Evolutionary conservation across 2,888 invertebrate species (phyloP), one percentile per base, ranked within the genome.

Genomic region (Endotricha flammealis): DNA sequence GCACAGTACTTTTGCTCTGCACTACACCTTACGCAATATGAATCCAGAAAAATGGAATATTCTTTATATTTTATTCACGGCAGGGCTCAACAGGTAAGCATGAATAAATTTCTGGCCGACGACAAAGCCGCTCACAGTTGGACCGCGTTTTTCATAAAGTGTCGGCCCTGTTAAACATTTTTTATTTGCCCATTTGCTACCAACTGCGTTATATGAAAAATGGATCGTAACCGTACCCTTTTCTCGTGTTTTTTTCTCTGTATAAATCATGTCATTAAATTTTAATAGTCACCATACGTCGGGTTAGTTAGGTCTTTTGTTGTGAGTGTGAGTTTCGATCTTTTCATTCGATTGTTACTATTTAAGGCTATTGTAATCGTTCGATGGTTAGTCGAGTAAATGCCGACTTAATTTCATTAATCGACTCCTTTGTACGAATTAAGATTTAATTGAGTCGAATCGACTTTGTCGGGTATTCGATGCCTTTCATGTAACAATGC

Each of bases 201-300:
- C 85, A 86, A 86, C 86, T 85, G 86, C 85, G 86, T 81, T 76
- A 67, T 81, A 83, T 86, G 86, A 86, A 85, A 86, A 85, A 86
- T 86, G 81, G 78, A 79, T 80, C 79, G 79, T 80, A 79, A 81
- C 77, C 75, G 74, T 86, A 85, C 83, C 83, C 85, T 85, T 85
- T 85, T 83, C 78, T 76, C 68, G 66, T 73, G 61, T 63, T 69
- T 69, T 78, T 75, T 70, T 71, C 61, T 69, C 62, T 63, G 72
- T 73, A 85, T 86, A 86, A 83, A 86, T 86, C 86, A 86, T 85
- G 83, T 86, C 86, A 85, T 85, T 86, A 85, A 83, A 83, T 79
- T 83, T 85, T 86, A 85, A 86, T 85, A 86, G 86, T 86, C 86
- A 86, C 80, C 67, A 75, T 61, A 71, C 67, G 60, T 57, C 57